Evolutionary conservation across 2,797 vertebrate species (phyloP), one percentile per base, ranked within the genome.

Genomic region (Manis crassicaudata): DNA sequence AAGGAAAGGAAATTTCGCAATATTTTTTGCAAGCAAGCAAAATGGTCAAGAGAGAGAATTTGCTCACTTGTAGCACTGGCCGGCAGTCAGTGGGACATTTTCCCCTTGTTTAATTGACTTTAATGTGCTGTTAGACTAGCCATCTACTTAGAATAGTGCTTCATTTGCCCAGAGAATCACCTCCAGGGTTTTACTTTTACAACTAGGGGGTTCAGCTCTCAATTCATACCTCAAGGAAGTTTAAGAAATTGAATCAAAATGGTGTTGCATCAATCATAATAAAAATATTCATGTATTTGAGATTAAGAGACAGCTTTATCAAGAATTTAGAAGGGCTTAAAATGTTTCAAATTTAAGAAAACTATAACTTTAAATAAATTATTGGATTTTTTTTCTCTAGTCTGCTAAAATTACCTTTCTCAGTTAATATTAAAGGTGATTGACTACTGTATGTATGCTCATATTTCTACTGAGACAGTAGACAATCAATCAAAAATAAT

Each of bases 101-200:
- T 23, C 13, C 32, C 54, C 32, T 60, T 17, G 37, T 27, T 92
- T 68, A 75, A 79, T 58, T 84, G 77, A 23, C 46, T 90, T 67
- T 73, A 81, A 56, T 80, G 43, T 58, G 37, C 7, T 63, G 3
- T 93, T 83, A 70, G 56, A 86, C 50, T 65, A 86, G 79, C 16
- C 27, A 46, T 4, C 46, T 92, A 21, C 65, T 86, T 83, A 93
- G 25, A 84, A 92, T 27, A 81, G 35, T 52, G 11, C 0, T 86
- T 82, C 23, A 40, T 91, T 95, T 94, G 86, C 32, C 29, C 46
- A 37, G 87, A 52, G 58, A 82, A 40, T 27, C 37, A 94, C 62
- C 54, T 40, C 82, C 50, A 89, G 63, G 79, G 52, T 37, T 62
- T 67, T 93, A 37, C 5, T 58, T 88, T 76, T 65, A 37, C 21